Evolutionary conservation across 2,888 invertebrate species (phyloP).

Genomic region (Pilophorus perplexus): DNA sequence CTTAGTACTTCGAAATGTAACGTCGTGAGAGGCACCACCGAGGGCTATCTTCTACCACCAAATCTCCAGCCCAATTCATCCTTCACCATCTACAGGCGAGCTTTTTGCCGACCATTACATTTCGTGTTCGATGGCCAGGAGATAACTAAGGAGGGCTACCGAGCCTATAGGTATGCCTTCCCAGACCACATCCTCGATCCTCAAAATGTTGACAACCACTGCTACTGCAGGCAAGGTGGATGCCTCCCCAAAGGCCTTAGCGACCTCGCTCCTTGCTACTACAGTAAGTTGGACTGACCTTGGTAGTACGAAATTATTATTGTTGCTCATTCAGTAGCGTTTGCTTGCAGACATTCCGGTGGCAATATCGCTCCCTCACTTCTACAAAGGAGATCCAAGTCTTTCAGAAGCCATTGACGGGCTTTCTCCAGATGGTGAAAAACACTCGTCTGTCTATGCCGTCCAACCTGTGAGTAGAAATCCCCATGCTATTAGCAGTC

Average conservation of each 20-base stretch:
- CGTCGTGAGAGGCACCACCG: constrained; percentile 64
- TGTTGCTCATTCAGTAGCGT: background rate
- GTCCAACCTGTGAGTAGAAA: constrained; percentile 52
- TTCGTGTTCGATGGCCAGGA: constrained; percentile 55
- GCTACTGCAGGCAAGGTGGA: constrained; percentile 59
- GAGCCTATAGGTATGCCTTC: constrained; percentile 62
- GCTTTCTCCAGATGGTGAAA: constrained; percentile 51
- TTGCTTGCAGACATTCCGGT: constrained; percentile 52
- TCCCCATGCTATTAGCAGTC: background rate
- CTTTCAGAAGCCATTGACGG: constrained; percentile 52
- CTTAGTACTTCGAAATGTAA: no score
- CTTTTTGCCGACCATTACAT: constrained; percentile 71
- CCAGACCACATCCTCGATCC: constrained; percentile 61
- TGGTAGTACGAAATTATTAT: background rate
- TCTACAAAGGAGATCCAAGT: constrained; percentile 53
- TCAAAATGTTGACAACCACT: constrained; percentile 61
- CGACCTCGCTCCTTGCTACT: constrained; percentile 69
- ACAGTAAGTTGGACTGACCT: constrained; percentile 55
- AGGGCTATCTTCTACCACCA: constrained; percentile 69
- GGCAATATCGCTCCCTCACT: constrained; percentile 54
- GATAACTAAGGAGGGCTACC: constrained; percentile 55
- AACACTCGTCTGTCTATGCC: constrained; percentile 51
- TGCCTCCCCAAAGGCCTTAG: constrained; percentile 63
- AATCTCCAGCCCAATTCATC: constrained; percentile 58
- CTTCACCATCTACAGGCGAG: constrained; percentile 66